These are phyloP conservation scores for Dione juno DNA, from an alignment of 2,888 invertebrate genomes.

Conservation along the genomic window DNA sequence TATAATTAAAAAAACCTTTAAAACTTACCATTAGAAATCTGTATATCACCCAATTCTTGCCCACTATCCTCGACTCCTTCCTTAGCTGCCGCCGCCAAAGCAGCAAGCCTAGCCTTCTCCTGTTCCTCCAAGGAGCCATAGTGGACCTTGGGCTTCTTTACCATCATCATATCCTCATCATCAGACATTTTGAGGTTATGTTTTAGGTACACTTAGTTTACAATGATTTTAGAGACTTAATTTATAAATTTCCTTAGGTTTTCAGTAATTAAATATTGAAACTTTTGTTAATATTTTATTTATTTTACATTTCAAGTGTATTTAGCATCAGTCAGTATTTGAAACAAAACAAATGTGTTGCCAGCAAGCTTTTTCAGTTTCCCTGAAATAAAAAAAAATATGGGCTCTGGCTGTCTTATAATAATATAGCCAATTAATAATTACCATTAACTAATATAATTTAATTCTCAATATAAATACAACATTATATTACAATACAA, in stretches of 20 bases:
- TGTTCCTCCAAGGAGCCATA: constrained; percentile 95
- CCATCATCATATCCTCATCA: constrained; percentile 89
- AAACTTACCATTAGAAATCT: constrained; percentile 85
- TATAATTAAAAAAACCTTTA: neutral
- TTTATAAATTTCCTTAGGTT: neutral
- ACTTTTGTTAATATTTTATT: neutral
- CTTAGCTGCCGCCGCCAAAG: constrained; percentile 81
- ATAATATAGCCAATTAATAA: too few relatives aligned
- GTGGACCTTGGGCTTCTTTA: constrained; percentile 91
- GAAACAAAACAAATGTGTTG: constrained; percentile 25
- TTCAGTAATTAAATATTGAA: neutral
- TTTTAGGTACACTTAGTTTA: constrained; percentile 9
- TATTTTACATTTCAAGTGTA: neutral
- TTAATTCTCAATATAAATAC: too few relatives aligned
- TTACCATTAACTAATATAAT: too few relatives aligned
- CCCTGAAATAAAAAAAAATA: neutral
- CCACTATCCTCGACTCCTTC: constrained; percentile 86
- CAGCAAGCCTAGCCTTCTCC: constrained; percentile 88
- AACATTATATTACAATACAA: too few relatives aligned
- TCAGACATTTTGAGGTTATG: constrained; percentile 88
- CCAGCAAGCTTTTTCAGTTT: neutral
- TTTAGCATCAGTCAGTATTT: too few relatives aligned
- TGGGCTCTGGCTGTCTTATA: too few relatives aligned
- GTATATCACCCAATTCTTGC: constrained; percentile 85
- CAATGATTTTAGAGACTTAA: neutral